These are phyloP conservation scores for Caenorhabditis latens DNA, from an alignment of 1,140 invertebrate species.

Conservation along the genomic window DNA sequence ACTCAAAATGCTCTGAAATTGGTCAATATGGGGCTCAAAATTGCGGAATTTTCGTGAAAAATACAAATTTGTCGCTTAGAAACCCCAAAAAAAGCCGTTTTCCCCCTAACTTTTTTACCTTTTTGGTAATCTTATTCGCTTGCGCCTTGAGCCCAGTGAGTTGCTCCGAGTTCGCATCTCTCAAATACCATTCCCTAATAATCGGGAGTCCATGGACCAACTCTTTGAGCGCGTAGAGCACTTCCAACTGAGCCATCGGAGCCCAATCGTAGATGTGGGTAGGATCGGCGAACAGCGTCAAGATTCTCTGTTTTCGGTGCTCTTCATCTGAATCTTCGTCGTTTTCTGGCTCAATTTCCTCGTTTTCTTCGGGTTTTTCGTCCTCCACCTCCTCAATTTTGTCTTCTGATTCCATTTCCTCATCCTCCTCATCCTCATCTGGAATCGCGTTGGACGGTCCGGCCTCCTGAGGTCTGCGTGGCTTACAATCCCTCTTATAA, in stretches of 20 bases:
- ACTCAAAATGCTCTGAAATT: too few relatives aligned
- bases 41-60: too few relatives aligned
- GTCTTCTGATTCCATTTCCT: not conserved
- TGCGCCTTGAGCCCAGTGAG: not conserved
- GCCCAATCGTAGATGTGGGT: slow-evolving; percentile 3
- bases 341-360: too few relatives aligned
- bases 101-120: not conserved
- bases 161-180: slow-evolving; percentile 27
- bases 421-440: not conserved
- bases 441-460: not conserved
- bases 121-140: not conserved
- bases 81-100: not conserved
- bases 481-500: slow-evolving; percentile 3
- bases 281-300: not conserved
- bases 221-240: slow-evolving; percentile 1
- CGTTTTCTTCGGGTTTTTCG: not conserved
- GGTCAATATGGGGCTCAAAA: too few relatives aligned
- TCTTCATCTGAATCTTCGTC: not conserved
- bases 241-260: not conserved
- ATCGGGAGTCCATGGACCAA: slow-evolving; percentile 14
- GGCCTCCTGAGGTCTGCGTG: not conserved
- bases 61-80: too few relatives aligned
- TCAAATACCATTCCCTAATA: slow-evolving; percentile 17
- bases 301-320: not conserved
- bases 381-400: not conserved